These are phyloP conservation scores for Heteractis magnifica DNA, from an alignment of 92 coral and sea anemone genomes.

Conservation along the genomic window DNA sequence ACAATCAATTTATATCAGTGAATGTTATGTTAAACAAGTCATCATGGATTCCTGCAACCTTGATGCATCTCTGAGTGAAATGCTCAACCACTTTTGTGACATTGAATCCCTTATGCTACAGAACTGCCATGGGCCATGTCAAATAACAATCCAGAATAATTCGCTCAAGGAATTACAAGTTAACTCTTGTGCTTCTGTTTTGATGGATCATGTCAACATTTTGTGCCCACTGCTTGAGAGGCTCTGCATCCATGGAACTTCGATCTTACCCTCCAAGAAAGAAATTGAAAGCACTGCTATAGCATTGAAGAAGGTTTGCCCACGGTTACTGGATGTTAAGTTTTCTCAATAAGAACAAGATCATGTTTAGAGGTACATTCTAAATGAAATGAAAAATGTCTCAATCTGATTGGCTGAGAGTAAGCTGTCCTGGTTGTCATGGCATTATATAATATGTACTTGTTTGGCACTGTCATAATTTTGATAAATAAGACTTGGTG, in stretches of 20 bases:
- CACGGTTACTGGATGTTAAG: constrained; percentile 59
- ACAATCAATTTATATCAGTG: constrained; percentile 44
- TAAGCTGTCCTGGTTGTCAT: too few relatives aligned
- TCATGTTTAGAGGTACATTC: neutral
- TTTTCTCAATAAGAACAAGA: constrained; percentile 42
- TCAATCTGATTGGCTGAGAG: too few relatives aligned
- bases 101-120: constrained; percentile 50
- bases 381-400: too few relatives aligned
- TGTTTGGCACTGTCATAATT: too few relatives aligned
- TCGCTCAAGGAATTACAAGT: constrained; percentile 54
- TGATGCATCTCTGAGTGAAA: constrained; percentile 47
- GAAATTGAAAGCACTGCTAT: constrained; percentile 57
- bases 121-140: constrained; percentile 84
- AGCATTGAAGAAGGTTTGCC: constrained; percentile 57
- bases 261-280: constrained; percentile 67
- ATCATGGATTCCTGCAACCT: constrained; percentile 73
- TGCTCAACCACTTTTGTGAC: constrained; percentile 44
- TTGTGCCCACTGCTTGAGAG: constrained; percentile 65
- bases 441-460: too few relatives aligned
- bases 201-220: constrained; percentile 71
- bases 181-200: constrained; percentile 56
- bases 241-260: constrained; percentile 48
- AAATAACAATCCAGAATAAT: constrained; percentile 55
- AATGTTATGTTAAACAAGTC: constrained; percentile 52
- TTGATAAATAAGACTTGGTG: too few relatives aligned